These are phyloP conservation scores for Anableps anableps DNA, from an alignment of 2,797 vertebrate genomes.

Conservation along the genomic window DNA sequence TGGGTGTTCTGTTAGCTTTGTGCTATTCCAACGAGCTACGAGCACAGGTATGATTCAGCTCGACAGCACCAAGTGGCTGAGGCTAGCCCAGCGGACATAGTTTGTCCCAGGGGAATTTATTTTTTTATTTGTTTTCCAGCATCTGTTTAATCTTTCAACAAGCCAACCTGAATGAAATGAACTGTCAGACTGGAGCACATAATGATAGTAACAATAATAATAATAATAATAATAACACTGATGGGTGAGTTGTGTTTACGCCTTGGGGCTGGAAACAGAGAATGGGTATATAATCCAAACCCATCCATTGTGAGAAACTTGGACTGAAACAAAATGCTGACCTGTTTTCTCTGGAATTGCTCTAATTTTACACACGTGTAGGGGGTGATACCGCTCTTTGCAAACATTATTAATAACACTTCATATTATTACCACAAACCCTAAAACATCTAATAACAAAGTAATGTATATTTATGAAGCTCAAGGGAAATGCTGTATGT, in stretches of 20 bases:
- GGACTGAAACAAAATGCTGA: conserved; percentile 45
- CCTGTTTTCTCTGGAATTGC: conserved; percentile 47
- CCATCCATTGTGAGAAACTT: conserved; percentile 25
- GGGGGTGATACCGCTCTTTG: conserved; percentile 2
- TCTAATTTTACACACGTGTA: conserved; percentile 39
- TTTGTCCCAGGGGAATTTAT: conserved; percentile 57
- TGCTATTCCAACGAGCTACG: conserved; percentile 39
- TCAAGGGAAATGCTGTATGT: background rate
- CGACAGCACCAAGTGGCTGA: conserved; percentile 38
- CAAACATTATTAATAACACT: background rate
- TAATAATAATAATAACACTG: conserved; percentile 66
- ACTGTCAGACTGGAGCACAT: conserved; percentile 58
- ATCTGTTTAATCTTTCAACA: conserved; percentile 73
- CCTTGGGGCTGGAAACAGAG: conserved; percentile 47
- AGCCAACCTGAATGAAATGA: conserved; percentile 71
- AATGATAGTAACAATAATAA: conserved; percentile 70
- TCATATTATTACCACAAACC: background rate
- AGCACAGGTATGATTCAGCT: conserved; percentile 50
- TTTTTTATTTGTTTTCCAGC: conserved; percentile 71
- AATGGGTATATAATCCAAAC: conserved; percentile 49
- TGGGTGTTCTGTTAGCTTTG: conserved; percentile 33
- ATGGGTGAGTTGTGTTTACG: conserved; percentile 69
- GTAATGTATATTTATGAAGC: background rate
- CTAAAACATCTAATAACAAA: background rate
- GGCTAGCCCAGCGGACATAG: conserved; percentile 26